Evolutionary conservation across 2,113 vertebrate species (phyloP).

Genomic region (Pristiophorus japonicus): DNA sequence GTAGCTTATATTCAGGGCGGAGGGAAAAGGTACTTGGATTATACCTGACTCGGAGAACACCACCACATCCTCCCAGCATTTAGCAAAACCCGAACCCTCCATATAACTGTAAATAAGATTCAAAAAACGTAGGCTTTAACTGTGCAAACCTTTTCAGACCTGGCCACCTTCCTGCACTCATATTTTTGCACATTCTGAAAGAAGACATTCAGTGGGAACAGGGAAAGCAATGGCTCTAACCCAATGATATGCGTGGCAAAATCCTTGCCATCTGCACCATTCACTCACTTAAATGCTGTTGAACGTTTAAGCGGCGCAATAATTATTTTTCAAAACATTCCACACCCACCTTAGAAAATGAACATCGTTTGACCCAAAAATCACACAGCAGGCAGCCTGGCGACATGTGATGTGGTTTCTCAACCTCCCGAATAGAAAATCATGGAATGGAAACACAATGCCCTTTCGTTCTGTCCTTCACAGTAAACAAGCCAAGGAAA

Average conservation of each 20-base stretch:
- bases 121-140: background rate
- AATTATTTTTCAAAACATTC: background rate
- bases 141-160: background rate
- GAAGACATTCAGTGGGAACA: constrained; percentile 13
- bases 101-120: constrained; percentile 7
- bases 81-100: background rate
- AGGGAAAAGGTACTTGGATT: background rate
- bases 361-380: background rate
- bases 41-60: background rate
- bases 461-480: background rate
- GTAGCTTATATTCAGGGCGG: background rate
- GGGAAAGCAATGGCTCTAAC: background rate
- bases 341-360: background rate
- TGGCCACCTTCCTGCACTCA: background rate
- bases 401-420: background rate
- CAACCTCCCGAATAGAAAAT: background rate
- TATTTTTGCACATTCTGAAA: constrained; percentile 6
- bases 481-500: background rate
- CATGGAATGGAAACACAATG: background rate
- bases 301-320: background rate
- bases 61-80: constrained; percentile 20
- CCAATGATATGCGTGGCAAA: background rate
- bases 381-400: background rate
- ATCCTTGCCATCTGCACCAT: background rate
- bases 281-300: background rate